Conservation (phyloP, 2,888 invertebrate genomes). For the Lomographa bimaculata region DNA sequence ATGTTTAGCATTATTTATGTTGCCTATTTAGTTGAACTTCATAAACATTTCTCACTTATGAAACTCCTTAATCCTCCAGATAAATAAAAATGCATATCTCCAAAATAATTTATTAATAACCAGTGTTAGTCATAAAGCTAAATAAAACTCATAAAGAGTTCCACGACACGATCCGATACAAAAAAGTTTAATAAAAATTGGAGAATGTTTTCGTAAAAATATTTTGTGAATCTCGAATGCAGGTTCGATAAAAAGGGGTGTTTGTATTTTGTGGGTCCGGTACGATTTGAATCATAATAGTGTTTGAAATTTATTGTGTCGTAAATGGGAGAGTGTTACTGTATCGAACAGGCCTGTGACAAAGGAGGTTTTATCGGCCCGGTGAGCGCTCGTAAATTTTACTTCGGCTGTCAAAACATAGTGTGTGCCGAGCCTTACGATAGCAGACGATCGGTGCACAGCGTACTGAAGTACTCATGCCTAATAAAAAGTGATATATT, state of each 20-base stretch:
- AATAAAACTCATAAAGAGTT: slow-evolving; percentile 52
- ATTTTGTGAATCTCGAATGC: slow-evolving; percentile 67
- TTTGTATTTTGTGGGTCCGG: slow-evolving; percentile 71
- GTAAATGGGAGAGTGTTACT: slow-evolving; percentile 70
- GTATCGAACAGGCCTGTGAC: slow-evolving; percentile 68
- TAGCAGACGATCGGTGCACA: slow-evolving; percentile 32
- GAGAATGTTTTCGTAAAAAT: slow-evolving; percentile 62
- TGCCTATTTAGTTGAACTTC: slow-evolving; percentile 45
- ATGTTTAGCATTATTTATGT: slow-evolving; percentile 52
- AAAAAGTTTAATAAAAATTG: slow-evolving; percentile 36
- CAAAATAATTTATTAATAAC: slow-evolving; percentile 64
- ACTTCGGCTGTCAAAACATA: slow-evolving; percentile 75
- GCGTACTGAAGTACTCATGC: slow-evolving; percentile 6
- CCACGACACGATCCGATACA: slow-evolving; percentile 39
- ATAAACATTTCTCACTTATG: slow-evolving; percentile 56
- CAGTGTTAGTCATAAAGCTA: slow-evolving; percentile 55
- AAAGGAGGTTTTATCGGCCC: slow-evolving; percentile 75
- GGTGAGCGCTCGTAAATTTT: slow-evolving; percentile 76
- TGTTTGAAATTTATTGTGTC: slow-evolving; percentile 81
- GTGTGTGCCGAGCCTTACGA: slow-evolving; percentile 44
- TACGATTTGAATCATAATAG: slow-evolving; percentile 82
- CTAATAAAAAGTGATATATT: slow-evolving; percentile 25
- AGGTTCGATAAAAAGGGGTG: slow-evolving; percentile 67
- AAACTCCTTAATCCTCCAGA: slow-evolving; percentile 58
- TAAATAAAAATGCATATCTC: slow-evolving; percentile 62